Conservation (phyloP, 23 tunicate species). For the Styela clava region DNA sequence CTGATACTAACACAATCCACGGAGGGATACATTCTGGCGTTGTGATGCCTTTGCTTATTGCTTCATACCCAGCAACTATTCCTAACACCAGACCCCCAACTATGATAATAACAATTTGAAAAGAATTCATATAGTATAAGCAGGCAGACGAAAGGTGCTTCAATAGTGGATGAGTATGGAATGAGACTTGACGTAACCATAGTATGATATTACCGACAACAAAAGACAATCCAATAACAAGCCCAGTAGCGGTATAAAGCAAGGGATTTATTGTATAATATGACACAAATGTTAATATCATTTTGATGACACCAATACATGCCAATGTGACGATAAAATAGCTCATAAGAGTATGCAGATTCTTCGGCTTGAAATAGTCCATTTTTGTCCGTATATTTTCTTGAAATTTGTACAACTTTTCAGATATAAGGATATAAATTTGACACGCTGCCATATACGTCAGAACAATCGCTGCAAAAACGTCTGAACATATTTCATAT, state of each 20-base stretch:
- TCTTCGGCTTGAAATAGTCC: not conserved
- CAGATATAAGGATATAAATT: not conserved
- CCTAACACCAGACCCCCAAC: not conserved
- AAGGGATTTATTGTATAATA: not conserved
- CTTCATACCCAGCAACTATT: not conserved
- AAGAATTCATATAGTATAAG: too few species aligned
- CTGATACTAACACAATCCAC: not conserved
- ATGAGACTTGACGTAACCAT: not conserved
- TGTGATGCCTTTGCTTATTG: not conserved
- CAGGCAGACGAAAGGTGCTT: not conserved
- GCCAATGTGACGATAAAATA: not conserved
- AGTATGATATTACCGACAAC: not conserved
- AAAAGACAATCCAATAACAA: not conserved
- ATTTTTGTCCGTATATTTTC: not conserved
- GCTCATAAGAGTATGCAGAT: not conserved
- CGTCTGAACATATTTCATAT: not conserved
- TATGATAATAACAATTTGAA: not conserved
- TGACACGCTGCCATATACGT: not conserved
- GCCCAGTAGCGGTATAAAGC: not conserved
- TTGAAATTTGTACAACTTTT: not conserved
- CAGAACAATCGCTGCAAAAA: not conserved
- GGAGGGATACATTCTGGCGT: not conserved
- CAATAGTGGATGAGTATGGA: not conserved
- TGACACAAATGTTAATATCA: not conserved
- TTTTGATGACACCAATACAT: not conserved